Evolutionary conservation across 1,140 invertebrate genomes (phyloP), one percentile per base, ranked within the genome.

Genomic region (Pachyrhynchus sulphureomaculatus): DNA sequence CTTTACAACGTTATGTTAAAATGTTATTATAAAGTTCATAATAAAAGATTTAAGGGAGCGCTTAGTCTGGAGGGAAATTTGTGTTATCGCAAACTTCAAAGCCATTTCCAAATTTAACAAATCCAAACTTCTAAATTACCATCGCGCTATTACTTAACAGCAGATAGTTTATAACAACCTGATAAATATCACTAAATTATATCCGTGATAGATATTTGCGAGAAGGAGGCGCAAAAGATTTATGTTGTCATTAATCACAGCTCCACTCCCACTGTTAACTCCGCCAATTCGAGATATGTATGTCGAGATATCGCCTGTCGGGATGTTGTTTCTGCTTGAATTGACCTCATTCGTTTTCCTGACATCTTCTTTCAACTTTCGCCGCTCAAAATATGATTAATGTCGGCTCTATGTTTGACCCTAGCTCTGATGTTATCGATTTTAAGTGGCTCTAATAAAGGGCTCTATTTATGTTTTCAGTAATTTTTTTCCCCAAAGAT

Each of bases 201-300:
- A 75, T 74, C 73, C 68, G 70, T 74, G 72, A 75, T 75, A 74
- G 73, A 75, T 75, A 75, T 75, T 75, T 74, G 73, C 72, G 66
- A 68, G 72, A 71, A 72, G 72, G 73, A 71, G 73, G 67, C 67
- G 65, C 29, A 52, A 49, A 67, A 75, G 74, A 76, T 76, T 76
- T 76, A 76, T 74, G 65, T 62, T 47, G 58, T 69, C 74, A 76
- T 76, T 76, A 76, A 76, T 76, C 75, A 75, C 72, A 61, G 72
- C 68, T 75, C 73, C 75, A 75, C 75, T 75, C 75, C 75, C 75
- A 75, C 74, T 74, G 74, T 74, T 75, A 74, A 76, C 74, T 76
- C 13, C 75, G 71, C 75, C 73, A 76, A 76, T 76, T 76, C 72
- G 67, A 76, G 74, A 76, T 75, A 68, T 74, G 66, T n/a, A n/a